Percentiles rank a stretch among this genome's conserved stretches.
Evolutionary conservation across 2,113 vertebrate species (phyloP).

Genomic region (Calonectris borealis): DNA sequence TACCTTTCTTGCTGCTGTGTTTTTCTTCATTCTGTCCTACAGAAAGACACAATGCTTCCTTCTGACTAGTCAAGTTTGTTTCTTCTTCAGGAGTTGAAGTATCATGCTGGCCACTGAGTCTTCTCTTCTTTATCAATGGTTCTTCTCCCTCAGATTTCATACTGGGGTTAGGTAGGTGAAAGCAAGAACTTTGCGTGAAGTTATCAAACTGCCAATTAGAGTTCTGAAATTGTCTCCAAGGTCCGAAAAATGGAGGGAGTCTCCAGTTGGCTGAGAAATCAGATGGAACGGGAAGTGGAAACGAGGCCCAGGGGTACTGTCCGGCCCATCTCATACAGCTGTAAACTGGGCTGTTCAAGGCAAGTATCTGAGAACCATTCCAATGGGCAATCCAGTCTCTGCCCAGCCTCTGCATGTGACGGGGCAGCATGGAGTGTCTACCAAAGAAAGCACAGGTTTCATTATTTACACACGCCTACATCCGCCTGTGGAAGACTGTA

Average conservation of each 20-base stretch:
- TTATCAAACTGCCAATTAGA: slow-evolving; percentile 54
- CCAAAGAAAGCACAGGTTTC: neutral
- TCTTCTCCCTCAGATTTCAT: slow-evolving; percentile 78
- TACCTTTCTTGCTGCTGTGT: neutral
- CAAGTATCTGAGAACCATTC: slow-evolving; percentile 52
- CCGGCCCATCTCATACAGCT: slow-evolving; percentile 73
- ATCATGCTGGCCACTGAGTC: slow-evolving; percentile 54
- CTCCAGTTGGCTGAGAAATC: slow-evolving; percentile 59
- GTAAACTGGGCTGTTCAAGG: slow-evolving; percentile 64
- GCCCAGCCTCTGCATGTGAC: slow-evolving; percentile 77
- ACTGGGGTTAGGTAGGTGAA: slow-evolving; percentile 71
- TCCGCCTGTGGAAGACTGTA: neutral
- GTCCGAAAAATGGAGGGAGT: slow-evolving; percentile 30
- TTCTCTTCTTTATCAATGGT: slow-evolving; percentile 82
- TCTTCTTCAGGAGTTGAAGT: slow-evolving; percentile 11
- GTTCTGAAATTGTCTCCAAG: slow-evolving; percentile 59
- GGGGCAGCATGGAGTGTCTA: slow-evolving; percentile 85
- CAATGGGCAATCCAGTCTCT: slow-evolving; percentile 70
- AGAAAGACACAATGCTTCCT: neutral
- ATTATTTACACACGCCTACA: neutral
- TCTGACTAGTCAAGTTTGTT: neutral
- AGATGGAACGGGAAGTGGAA: slow-evolving; percentile 49
- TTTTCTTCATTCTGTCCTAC: neutral
- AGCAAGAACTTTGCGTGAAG: slow-evolving; percentile 51
- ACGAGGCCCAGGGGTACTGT: slow-evolving; percentile 55